phyloP scores from a whole-genome alignment of 2,888 invertebrate species.

The Thecocarcelia acutangulata region DNA sequence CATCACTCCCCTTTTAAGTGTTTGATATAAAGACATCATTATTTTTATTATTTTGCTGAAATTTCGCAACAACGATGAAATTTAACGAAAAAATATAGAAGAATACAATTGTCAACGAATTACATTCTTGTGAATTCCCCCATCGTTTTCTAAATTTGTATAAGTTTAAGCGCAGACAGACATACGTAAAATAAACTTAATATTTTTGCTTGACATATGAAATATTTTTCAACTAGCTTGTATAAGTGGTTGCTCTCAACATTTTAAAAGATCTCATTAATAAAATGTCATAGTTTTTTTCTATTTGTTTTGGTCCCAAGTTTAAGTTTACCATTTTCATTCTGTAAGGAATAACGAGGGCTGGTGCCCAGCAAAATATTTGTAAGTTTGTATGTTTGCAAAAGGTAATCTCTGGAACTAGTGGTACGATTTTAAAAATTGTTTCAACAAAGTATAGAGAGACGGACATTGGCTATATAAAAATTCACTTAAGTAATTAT shows the following conservation, averaged over 20 bases:
- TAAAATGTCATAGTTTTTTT: constrained; percentile 44
- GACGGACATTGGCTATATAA: no score
- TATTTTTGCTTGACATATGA: constrained; percentile 75
- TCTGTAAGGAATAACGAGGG: no score
- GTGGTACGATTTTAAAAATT: no score
- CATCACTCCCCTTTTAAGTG: constrained; percentile 41
- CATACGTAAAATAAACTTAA: constrained; percentile 70
- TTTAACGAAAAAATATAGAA: constrained; percentile 1
- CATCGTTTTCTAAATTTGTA: constrained; percentile 6
- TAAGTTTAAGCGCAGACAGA: background rate
- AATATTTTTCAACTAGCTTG: constrained; percentile 79
- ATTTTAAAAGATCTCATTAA: constrained; percentile 71
- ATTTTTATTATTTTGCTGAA: constrained; percentile 33
- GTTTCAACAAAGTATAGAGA: no score
- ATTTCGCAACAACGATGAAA: constrained; percentile 20
- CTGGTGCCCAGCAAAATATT: no score
- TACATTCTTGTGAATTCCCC: background rate
- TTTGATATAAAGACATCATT: constrained; percentile 59
- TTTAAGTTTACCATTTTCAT: no score
- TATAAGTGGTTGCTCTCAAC: constrained; percentile 76
- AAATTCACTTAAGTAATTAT: no score
- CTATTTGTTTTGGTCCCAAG: no score
- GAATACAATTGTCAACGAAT: constrained; percentile 62
- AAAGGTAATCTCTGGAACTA: no score
- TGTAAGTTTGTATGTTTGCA: no score